Percentiles rank a stretch among this genome's conserved stretches.
Evolutionary conservation across 2,888 invertebrate genomes (phyloP).

Genomic region (Caenorhabditis sinica): DNA sequence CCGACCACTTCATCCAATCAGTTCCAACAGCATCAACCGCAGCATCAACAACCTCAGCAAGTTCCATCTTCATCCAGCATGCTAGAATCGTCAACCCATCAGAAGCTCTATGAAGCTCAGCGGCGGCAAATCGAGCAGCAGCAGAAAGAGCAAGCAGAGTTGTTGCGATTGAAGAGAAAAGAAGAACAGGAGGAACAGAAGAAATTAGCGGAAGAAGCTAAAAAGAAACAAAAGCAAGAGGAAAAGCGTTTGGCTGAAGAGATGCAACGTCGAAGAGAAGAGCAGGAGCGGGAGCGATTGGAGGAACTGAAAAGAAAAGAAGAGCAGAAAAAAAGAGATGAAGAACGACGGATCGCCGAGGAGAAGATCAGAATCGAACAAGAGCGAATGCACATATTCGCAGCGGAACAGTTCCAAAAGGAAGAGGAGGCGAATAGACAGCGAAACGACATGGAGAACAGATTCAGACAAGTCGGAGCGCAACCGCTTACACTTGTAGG

Average conservation of each 20-base stretch:
- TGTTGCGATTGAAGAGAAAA: slow-evolving; percentile 33
- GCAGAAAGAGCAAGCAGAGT: slow-evolving; percentile 56
- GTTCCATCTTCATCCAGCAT: slow-evolving; percentile 15
- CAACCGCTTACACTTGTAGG: slow-evolving; percentile 77
- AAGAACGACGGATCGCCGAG: slow-evolving; percentile 57
- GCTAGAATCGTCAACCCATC: neutral
- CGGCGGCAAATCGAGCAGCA: slow-evolving; percentile 38
- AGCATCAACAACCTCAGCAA: slow-evolving; percentile 60
- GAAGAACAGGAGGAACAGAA: slow-evolving; percentile 55
- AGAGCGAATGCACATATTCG: slow-evolving; percentile 56
- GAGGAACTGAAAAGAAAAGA: slow-evolving; percentile 46
- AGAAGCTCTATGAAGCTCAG: slow-evolving; percentile 53
- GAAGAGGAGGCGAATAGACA: slow-evolving; percentile 46
- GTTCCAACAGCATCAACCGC: slow-evolving; percentile 45
- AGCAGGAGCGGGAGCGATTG: slow-evolving; percentile 53
- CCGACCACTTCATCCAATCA: slow-evolving; percentile 25
- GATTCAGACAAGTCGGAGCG: slow-evolving; percentile 58
- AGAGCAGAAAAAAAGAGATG: slow-evolving; percentile 38
- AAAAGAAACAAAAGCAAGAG: slow-evolving; percentile 7
- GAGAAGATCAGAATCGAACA: slow-evolving; percentile 56
- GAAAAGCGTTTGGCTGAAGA: slow-evolving; percentile 30
- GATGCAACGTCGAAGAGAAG: slow-evolving; percentile 28
- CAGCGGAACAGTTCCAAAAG: slow-evolving; percentile 59
- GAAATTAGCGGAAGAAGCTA: slow-evolving; percentile 50
- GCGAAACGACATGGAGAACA: slow-evolving; percentile 61